These are phyloP conservation scores for Drosophila borealis DNA, from an alignment of 2,888 invertebrate genomes.

Conservation along the genomic window DNA sequence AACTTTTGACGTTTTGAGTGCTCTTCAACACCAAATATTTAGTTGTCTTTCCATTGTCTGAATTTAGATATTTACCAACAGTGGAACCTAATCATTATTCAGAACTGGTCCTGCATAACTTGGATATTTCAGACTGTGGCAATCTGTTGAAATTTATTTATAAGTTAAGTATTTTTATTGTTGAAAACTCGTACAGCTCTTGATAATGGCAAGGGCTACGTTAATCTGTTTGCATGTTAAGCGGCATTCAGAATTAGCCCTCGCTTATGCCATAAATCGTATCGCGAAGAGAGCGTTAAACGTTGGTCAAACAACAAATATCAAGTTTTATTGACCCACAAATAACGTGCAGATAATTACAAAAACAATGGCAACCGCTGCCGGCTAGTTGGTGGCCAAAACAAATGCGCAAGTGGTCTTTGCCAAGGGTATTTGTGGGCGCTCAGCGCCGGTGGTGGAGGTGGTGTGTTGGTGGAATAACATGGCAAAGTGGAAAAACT, in stretches of 20 bases:
- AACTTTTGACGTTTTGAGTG: no score
- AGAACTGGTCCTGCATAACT: not conserved
- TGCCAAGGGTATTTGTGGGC: conserved; percentile 30
- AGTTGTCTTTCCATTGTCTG: not conserved
- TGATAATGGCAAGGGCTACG: conserved; percentile 18
- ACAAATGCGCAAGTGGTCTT: conserved; percentile 59
- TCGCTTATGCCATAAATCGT: conserved; percentile 66
- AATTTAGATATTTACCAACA: no score
- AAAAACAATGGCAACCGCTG: conserved; percentile 70
- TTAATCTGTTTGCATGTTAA: conserved; percentile 68
- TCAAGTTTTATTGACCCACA: conserved; percentile 80
- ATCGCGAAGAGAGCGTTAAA: conserved; percentile 41
- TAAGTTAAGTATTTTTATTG: not conserved
- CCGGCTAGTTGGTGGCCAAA: conserved; percentile 61
- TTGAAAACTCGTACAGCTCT: conserved; percentile 26
- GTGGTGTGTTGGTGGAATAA: conserved; percentile 44
- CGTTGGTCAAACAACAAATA: conserved; percentile 65
- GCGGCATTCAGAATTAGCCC: conserved; percentile 65
- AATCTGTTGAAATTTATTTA: conserved; percentile 4
- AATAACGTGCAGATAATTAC: conserved; percentile 80
- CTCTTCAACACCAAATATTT: no score
- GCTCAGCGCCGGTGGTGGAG: not conserved
- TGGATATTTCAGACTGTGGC: not conserved
- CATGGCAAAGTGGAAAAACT: conserved; percentile 74
- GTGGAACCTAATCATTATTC: no score